Base-by-base conservation (phyloP, 1,140 invertebrate species). In the Drosophila neocordata region DNA sequence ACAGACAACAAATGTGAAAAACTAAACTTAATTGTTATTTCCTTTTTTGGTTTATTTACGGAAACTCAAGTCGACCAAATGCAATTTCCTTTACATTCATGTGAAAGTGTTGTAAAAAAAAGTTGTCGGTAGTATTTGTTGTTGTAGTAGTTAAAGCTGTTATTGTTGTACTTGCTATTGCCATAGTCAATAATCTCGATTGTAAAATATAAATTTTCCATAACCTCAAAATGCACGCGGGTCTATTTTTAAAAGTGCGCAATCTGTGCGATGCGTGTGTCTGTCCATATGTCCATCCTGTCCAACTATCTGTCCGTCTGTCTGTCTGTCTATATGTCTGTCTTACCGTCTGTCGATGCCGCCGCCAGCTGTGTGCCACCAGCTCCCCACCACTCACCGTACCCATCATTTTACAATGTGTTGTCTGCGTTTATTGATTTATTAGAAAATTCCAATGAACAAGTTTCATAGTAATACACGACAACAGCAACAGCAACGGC, bases 371-470 rank as follows among this genome's bases (percentile, higher is more conserved):
- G 75, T 88, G 78, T 87, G 81, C 78, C 82, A 74, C 22, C 58
- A 65, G 37, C 51, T 61, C 35, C 35, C 58, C 41, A 18, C 20
- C 12, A n/a, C 35, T 24, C 44, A 4, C 41, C 59, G 31, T 38
- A 8, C 65, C 34, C 48, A 59, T 37, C 68, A 62, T 48, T 41
- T 71, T 60, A 65, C 82, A 70, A 70, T 82, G 83, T 69, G 82
- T 87, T 88, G 82, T 88, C 82, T 88, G 83, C 82, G 82, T 89
- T 89, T 88, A 88, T 88, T 88, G 83, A 89, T 88, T 88, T 88
- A 88, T 88, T 88, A 88, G 83, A 88, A 88, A 88, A 88, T 88
- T 88, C 83, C 83, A 79, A 88, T 89, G 84, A 88, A 88, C 83
- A 89, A 89, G 83, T 88, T 88, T 88, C 41, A 48, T 48, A 48